phyloP scores from a whole-genome alignment of 1,140 invertebrate species.

The Calliphora vicina region DNA sequence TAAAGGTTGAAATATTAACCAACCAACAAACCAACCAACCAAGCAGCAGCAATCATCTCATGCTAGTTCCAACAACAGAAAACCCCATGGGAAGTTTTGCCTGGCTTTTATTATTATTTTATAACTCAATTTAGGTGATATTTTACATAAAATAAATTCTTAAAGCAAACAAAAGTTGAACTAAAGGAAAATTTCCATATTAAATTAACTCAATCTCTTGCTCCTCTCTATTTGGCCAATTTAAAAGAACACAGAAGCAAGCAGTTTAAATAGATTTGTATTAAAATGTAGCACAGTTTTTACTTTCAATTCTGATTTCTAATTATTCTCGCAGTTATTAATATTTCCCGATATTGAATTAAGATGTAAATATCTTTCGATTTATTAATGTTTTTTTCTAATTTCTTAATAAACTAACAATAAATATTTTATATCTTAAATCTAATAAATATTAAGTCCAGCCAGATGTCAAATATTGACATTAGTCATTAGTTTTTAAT shows the following conservation, averaged over 20 bases:
- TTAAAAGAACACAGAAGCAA: background rate
- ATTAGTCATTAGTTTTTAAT: no score
- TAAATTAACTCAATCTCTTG: background rate
- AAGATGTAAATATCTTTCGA: no score
- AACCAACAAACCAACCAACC: no score
- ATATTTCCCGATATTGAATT: no score
- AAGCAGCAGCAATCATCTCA: slow-evolving; percentile 32
- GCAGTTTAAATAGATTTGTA: background rate
- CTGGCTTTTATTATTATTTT: background rate
- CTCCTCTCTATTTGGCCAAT: background rate
- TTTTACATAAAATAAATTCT: background rate
- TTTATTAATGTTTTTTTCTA: no score
- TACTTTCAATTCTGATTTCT: no score
- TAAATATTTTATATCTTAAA: no score
- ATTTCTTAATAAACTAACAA: no score
- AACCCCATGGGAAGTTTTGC: slow-evolving; percentile 5
- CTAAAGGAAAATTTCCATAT: slow-evolving; percentile 18
- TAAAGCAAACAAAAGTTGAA: background rate
- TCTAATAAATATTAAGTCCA: no score
- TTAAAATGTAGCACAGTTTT: no score
- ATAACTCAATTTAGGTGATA: background rate
- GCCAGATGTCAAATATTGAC: no score
- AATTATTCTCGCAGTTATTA: no score
- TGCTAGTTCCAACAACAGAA: background rate
- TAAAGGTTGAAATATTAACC: slow-evolving; percentile 10